Conservation (phyloP, 1,140 invertebrate genomes). For the Drosophila prosaltans region DNA sequence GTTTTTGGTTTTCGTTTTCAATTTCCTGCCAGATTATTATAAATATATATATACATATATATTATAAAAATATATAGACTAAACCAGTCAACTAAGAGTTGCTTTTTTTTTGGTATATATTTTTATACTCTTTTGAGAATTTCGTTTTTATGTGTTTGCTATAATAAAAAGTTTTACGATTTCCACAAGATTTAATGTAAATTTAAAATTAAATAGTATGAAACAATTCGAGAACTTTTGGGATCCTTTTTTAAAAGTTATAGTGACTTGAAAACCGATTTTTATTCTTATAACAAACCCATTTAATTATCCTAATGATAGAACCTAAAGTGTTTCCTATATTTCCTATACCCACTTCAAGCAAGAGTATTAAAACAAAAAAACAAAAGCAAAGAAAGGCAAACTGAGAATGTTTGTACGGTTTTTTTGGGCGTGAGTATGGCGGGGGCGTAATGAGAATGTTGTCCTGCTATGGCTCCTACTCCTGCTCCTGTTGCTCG, state of each 20-base stretch:
- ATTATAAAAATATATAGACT: neutral
- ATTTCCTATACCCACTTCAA: slow-evolving; percentile 16
- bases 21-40: slow-evolving; percentile 45
- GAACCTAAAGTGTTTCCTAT: no score
- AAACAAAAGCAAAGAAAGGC: neutral
- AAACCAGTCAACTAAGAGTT: neutral
- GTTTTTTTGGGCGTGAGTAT: neutral
- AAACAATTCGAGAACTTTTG: no score
- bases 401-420: slow-evolving; percentile 7
- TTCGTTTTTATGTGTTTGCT: no score
- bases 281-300: no score
- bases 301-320: no score
- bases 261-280: no score
- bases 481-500: slow-evolving; percentile 17
- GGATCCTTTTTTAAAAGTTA: no score
- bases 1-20: slow-evolving; percentile 57
- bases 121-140: neutral
- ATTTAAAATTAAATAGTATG: no score
- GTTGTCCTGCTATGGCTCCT: slow-evolving; percentile 1
- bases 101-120: neutral
- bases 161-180: no score
- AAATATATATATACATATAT: neutral
- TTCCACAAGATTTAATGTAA: no score
- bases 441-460: slow-evolving; percentile 13
- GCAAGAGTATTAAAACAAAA: slow-evolving; percentile 63